Conservation (phyloP, 1,140 invertebrate species). For the Diorhabda elongata region DNA sequence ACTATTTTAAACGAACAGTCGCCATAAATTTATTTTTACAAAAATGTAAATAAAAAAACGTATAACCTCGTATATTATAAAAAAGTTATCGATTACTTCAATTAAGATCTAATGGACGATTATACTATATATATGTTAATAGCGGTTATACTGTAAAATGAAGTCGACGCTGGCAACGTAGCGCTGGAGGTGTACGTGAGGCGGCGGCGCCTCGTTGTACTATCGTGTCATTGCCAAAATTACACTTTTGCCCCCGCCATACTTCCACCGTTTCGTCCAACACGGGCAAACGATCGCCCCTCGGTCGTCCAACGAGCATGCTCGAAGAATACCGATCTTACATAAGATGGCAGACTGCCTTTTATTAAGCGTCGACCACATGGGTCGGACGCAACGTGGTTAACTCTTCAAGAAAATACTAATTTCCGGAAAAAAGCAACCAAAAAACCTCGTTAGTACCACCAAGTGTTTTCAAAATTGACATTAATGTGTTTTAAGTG, state of each 20-base stretch:
- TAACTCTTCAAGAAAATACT: slow-evolving; percentile 10
- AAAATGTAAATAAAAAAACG: too few species aligned
- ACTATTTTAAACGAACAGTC: too few species aligned
- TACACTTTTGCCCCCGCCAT: slow-evolving; percentile 3
- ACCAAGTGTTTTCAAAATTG: background rate
- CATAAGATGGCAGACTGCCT: slow-evolving; percentile 41
- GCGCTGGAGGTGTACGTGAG: too few species aligned
- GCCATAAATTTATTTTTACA: too few species aligned
- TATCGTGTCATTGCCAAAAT: background rate
- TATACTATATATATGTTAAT: too few species aligned
- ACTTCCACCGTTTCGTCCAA: background rate
- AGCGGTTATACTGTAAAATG: too few species aligned
- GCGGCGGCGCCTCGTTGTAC: too few species aligned
- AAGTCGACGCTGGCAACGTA: too few species aligned
- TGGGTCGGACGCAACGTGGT: slow-evolving; percentile 46
- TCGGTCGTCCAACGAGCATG: background rate
- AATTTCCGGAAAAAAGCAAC: background rate
- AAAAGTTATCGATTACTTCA: too few species aligned
- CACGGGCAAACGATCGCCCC: background rate
- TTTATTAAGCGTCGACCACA: slow-evolving; percentile 45
- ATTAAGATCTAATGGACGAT: too few species aligned
- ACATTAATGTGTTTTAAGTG: background rate
- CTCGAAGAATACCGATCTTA: slow-evolving; percentile 26
- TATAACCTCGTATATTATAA: too few species aligned
- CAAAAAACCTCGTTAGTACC: background rate